phyloP scores from a whole-genome alignment of 1,140 invertebrate species.

The Ganaspis sp. region DNA sequence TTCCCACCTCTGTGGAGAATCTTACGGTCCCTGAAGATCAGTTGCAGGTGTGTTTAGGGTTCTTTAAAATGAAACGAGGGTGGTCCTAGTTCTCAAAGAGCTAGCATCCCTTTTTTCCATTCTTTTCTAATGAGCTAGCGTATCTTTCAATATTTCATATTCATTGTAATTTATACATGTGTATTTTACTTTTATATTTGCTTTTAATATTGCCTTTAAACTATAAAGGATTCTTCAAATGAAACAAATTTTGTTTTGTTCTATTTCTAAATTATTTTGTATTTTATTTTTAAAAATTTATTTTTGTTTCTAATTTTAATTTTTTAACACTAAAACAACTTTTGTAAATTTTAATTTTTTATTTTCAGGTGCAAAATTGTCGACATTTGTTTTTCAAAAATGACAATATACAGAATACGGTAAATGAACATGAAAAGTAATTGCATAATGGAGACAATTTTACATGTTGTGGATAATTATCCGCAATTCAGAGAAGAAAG shows the following conservation, averaged over 20 bases:
- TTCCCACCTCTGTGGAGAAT: slow-evolving; percentile 3
- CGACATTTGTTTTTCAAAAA: not conserved
- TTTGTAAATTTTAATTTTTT: too few relatives aligned
- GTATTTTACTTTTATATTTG: too few relatives aligned
- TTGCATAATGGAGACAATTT: not conserved
- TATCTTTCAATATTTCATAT: not conserved
- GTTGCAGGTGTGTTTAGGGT: slow-evolving; percentile 2
- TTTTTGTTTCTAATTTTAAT: too few relatives aligned
- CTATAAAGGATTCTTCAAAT: too few relatives aligned
- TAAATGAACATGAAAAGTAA: not conserved
- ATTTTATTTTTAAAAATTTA: too few relatives aligned
- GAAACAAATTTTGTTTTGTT: too few relatives aligned
- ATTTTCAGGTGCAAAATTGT: too few relatives aligned
- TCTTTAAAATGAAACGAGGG: slow-evolving; percentile 1
- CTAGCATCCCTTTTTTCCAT: not conserved
- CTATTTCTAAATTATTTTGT: too few relatives aligned
- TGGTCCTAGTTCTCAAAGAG: not conserved
- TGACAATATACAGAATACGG: not conserved
- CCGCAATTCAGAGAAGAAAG: not conserved
- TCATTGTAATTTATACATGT: not conserved
- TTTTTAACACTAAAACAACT: too few relatives aligned
- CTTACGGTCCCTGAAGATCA: not conserved
- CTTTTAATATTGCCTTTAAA: too few relatives aligned
- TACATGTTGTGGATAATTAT: not conserved
- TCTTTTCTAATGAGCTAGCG: not conserved